Evolutionary conservation across 2,888 invertebrate species (phyloP), one percentile per base, ranked within the genome.

Genomic region (Brachypterus glaber): DNA sequence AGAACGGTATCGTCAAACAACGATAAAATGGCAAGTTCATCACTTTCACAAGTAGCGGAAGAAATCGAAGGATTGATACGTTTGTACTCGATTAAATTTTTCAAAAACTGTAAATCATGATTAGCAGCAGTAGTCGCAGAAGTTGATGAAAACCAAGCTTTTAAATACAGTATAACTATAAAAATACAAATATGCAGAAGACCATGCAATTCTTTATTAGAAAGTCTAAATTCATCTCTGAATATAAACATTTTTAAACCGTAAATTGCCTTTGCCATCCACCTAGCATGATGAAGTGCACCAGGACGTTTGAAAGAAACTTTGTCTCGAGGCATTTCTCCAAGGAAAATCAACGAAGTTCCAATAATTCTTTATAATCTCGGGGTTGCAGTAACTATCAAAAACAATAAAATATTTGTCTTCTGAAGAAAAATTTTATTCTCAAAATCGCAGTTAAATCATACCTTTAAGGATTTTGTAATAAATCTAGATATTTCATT

Each of bases 261-360:
- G 3, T 7, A 21, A 9, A 21, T 21, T 5, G 40, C 43, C 31
- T 48, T 50, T 11, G 47, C 36, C 47, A 50, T 50, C 45, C 47
- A 52, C 16, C 47, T 15, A 12, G 50, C 47, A 39, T 45, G 47
- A 33, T 44, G 46, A 15, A 46, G 13, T 8, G 40, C 43, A 13
- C 44, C 48, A 26, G 46, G 50, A 16, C 30, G 9, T 16, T 38
- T 29, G 30, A 50, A 47, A n/a, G 30, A 30, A 21, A 44, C 21
- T 26, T 39, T 43, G 18, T 27, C 30, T 4, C 21, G 16, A 16
- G 41, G 44, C 24, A 18, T 30, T 3, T 33, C 41, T 13, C 44
- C 45, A 7, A 48, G 35, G 31, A 46, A 52, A 29, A 48, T 46
- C n/a, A 46, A 30, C 7, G 40, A 35, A 7, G n/a, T n/a, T n/a